Base-by-base conservation (phyloP, 1,140 invertebrate genomes). In the Chrysomallon squamiferum region DNA sequence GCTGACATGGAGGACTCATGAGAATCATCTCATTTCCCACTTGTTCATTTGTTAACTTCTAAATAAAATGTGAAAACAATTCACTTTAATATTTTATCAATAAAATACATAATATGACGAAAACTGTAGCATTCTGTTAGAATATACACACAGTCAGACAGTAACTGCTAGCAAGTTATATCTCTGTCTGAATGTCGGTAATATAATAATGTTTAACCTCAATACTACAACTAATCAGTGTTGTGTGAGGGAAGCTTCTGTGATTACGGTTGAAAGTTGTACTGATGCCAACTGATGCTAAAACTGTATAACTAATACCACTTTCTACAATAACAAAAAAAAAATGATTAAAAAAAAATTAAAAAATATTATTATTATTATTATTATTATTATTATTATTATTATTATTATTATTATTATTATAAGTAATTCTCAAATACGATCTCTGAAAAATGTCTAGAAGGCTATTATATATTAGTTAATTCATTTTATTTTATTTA, bases 1-100 rank as follows among this genome's bases (percentile, higher is more conserved):
- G 95, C 84, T 98, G 96, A 85, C 96, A 98, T 3, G 96, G 95
- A 45, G 96, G 96, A 76, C 94, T 97, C 95, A 98, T 97, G 9
- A 96, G 84, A 65, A 98, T 90, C 63, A 92, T 89, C 80, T 96
- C 90, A 18, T 67, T 4, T 69, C 58, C 59, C 74, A 66, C 25
- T 59, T 59, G 27, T 74, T 72, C 22, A 81, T 62, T 45, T 75
- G 62, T 18, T 27, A 80, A 52, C 54, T 73, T 68, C 79, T 81
- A 62, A 11, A 74, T 66, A n/a, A n/a, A n/a, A 38, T 38, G 35
- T 15, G 15, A 38, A 15, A 38, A 38, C 35, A 38, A 15, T 7
- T 38, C n/a, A n/a, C n/a, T n/a, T n/a, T n/a, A n/a, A n/a, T n/a
- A n/a, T n/a, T n/a, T n/a, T n/a, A n/a, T n/a, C n/a, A n/a, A n/a